Evolutionary conservation across 2,888 invertebrate species (phyloP).

Genomic region (Morpho achilles): DNA sequence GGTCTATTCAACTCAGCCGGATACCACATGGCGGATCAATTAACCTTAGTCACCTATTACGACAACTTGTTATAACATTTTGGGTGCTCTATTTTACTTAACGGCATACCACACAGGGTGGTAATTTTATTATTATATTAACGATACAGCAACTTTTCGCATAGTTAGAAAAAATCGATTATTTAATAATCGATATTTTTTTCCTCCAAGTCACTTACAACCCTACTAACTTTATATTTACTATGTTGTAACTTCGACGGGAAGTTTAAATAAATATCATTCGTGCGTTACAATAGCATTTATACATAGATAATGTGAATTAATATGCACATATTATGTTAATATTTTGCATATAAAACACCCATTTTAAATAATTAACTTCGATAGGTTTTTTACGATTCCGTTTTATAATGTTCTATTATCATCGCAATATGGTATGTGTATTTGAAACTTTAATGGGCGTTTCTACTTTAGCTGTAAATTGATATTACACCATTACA

Average conservation of each 20-base stretch:
- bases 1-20: no score
- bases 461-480: no score
- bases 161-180: no score
- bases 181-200: neutral
- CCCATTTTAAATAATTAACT: slow-evolving; percentile 10
- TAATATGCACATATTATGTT: slow-evolving; percentile 20
- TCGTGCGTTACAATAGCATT: slow-evolving; percentile 24
- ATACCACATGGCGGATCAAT: no score
- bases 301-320: slow-evolving; percentile 34
- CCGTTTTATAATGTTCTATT: slow-evolving; percentile 5
- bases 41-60: no score
- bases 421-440: neutral
- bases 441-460: no score
- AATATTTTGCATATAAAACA: slow-evolving; percentile 12
- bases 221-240: neutral
- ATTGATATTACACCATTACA: no score
- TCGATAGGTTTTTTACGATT: slow-evolving; percentile 10
- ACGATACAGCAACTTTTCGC: no score
- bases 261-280: slow-evolving; percentile 6
- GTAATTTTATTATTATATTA: no score
- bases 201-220: neutral
- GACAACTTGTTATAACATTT: no score
- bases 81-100: no score
- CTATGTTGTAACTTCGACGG: slow-evolving; percentile 2
- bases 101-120: no score